These are phyloP conservation scores for Drosophila testacea DNA, from an alignment of 2,888 invertebrate genomes.

Conservation along the genomic window DNA sequence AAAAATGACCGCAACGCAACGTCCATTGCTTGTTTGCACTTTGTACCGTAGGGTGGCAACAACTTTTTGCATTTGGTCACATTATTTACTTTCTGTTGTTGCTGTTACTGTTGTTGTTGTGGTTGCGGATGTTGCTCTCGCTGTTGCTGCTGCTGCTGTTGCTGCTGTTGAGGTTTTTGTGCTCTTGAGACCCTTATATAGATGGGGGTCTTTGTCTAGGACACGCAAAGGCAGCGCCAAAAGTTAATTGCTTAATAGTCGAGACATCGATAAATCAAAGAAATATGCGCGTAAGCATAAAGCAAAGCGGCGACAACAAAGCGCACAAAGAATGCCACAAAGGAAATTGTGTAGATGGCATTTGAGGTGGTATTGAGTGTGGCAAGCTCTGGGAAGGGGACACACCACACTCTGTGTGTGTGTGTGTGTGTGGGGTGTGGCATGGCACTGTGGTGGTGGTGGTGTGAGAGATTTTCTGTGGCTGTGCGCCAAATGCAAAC, in stretches of 20 bases:
- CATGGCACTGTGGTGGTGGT: neutral
- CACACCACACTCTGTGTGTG: neutral
- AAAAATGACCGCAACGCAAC: constrained; percentile 65
- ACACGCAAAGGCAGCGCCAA: constrained; percentile 25
- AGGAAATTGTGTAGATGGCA: constrained; percentile 26
- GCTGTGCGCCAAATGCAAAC: constrained; percentile 73
- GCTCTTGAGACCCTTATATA: constrained; percentile 20
- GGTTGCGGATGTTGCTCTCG: constrained; percentile 18
- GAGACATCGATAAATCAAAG: constrained; percentile 77
- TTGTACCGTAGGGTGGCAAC: constrained; percentile 56
- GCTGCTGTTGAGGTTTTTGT: constrained; percentile 19
- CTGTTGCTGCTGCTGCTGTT: constrained; percentile 1
- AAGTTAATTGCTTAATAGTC: constrained; percentile 78
- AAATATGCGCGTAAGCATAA: constrained; percentile 77
- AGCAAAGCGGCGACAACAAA: constrained; percentile 61
- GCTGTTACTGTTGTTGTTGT: constrained; percentile 1
- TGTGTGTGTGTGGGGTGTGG: neutral
- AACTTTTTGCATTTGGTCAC: constrained; percentile 60
- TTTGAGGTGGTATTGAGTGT: neutral
- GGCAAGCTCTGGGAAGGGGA: neutral
- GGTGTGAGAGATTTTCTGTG: constrained; percentile 30
- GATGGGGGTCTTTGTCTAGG: constrained; percentile 23
- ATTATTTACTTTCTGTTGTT: constrained; percentile 34
- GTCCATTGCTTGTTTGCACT: constrained; percentile 64
- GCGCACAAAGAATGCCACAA: constrained; percentile 45